Evolutionary conservation across 2,113 vertebrate species (phyloP), one percentile per base, ranked within the genome.

Genomic region (Thymallus thymallus): DNA sequence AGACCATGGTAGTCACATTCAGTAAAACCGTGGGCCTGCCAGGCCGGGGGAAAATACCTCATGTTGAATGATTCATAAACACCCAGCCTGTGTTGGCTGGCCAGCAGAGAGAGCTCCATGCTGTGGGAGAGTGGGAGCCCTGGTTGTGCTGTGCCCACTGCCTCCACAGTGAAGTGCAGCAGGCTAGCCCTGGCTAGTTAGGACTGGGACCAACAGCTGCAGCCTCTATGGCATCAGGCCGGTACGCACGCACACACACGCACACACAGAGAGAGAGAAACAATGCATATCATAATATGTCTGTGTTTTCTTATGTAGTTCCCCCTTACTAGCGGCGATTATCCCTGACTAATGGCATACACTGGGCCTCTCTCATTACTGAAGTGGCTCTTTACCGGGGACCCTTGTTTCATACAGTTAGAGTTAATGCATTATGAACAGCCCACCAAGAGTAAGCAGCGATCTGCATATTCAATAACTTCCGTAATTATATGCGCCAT

Each of bases 381-480:
- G 78, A 85, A 90, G 90, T 84, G 84, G 86, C 78, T 90, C 84
- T 92, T 90, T 87, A 91, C 87, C 87, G 77, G 81, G 82, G 84
- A 83, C 84, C 82, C 90, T 90, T 87, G 90, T 90, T 91, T 89
- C 88, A 88, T 90, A 84, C 88, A 91, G 90, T 91, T 86, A 83
- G 83, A 91, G 90, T 86, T 88, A 91, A 91, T 86, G 86, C 84
- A 84, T 89, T 91, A 89, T 83, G 85, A 90, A 88, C 83, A 83
- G 73, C 90, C 89, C 88, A 90, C 90, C 81, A 87, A 90, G 88
- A 92, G 90, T 92, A 90, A 91, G 90, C 90, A 89, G 83, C 66
- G 88, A 92, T 92, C 91, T 93, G 91, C 91, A 94, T 93, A 92
- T 92, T 91, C 91, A 93, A 92, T 93, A 92, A 93, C 91, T 92